A percentile compares a stretch with the other conserved stretches of the same genome.
Evolutionary conservation across 2,113 vertebrate genomes (phyloP).

Genomic region (Emydocephalus ijimae): DNA sequence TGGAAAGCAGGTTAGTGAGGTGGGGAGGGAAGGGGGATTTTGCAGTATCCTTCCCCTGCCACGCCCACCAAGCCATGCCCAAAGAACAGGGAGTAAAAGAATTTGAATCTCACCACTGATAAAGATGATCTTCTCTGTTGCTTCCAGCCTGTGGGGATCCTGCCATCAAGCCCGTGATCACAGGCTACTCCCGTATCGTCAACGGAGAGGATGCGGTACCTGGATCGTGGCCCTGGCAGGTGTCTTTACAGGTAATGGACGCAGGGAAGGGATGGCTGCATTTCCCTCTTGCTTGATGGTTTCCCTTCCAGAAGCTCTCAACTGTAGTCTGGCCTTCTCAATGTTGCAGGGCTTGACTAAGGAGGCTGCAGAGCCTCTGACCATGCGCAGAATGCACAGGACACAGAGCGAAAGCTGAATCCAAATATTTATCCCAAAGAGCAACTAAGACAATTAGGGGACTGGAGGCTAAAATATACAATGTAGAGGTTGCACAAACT

Average conservation of each 20-base stretch:
- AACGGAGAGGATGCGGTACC: constrained; percentile 66
- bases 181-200: constrained; percentile 66
- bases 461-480: too few species aligned
- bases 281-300: neutral
- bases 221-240: constrained; percentile 75
- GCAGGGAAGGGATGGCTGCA: neutral
- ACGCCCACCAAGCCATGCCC: too few species aligned
- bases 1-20: too few species aligned
- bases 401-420: neutral
- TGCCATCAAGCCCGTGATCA: constrained; percentile 61
- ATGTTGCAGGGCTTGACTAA: neutral
- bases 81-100: too few species aligned
- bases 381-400: neutral
- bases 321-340: neutral
- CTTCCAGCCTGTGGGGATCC: constrained; percentile 71
- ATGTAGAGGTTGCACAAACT: too few species aligned
- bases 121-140: neutral
- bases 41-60: too few species aligned
- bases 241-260: neutral
- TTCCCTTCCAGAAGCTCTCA: neutral
- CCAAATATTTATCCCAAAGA: neutral
- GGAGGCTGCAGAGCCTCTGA: neutral
- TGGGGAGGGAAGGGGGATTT: too few species aligned
- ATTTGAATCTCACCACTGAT: neutral
- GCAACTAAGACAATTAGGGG: too few species aligned